A percentile compares a stretch with the other conserved stretches of the same genome.
phyloP scores from a whole-genome alignment of 2,888 invertebrate species.

The Agrilus biguttatus region DNA sequence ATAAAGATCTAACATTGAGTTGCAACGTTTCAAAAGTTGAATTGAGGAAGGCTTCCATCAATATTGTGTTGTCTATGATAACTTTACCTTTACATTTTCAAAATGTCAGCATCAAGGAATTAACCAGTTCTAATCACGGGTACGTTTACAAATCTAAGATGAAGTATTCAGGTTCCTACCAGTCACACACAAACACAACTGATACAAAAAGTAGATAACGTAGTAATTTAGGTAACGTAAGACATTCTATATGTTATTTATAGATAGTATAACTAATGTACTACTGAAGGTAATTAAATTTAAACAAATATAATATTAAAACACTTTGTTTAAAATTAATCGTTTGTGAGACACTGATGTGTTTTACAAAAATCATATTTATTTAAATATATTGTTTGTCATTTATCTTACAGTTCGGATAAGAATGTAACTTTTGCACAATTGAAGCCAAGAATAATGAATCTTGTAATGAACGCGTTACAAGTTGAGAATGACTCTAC shows the following conservation, averaged over 20 bases:
- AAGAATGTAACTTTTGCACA: constrained; percentile 43
- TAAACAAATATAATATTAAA: no score
- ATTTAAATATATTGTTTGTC: not conserved
- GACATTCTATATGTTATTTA: no score
- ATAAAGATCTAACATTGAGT: constrained; percentile 66
- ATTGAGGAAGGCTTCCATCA: constrained; percentile 81
- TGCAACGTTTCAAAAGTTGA: constrained; percentile 60
- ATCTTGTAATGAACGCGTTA: constrained; percentile 68
- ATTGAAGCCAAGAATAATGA: constrained; percentile 60
- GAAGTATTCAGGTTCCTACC: no score
- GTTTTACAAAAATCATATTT: not conserved
- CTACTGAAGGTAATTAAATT: no score
- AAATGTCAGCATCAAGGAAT: constrained; percentile 55
- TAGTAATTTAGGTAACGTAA: no score
- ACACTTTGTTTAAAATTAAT: no score
- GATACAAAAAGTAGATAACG: no score
- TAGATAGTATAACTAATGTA: no score
- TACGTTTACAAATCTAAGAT: no score
- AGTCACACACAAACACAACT: no score
- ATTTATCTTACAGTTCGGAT: no score
- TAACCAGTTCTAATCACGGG: constrained; percentile 36
- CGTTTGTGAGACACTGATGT: no score
- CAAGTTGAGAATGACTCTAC: constrained; percentile 72
- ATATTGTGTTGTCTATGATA: constrained; percentile 79
- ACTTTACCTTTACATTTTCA: constrained; percentile 88